Evolutionary conservation across 2,797 vertebrate species (phyloP), one percentile per base, ranked within the genome.

Genomic region (Sarcophilus harrisii): DNA sequence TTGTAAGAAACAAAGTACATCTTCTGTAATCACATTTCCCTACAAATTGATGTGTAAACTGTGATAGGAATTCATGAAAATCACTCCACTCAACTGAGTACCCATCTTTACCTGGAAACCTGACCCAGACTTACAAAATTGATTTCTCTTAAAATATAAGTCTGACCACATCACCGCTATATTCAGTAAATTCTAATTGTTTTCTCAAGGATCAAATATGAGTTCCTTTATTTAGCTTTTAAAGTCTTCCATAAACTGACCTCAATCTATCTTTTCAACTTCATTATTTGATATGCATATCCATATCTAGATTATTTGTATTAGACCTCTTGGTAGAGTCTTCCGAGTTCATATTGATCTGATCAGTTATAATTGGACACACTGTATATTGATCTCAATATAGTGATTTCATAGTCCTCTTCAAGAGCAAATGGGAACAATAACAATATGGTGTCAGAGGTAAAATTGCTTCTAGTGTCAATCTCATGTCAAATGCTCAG

Each of bases 31-130:
- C n/a, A 91, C 90, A 95, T 95, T 97, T 96, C 96, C 91, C 60
- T 95, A 91, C 89, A 90, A 87, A 90, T 96, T 21, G 87, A 94
- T 96, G 94, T 93, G 52, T 96, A 92, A 96, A 95, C 57, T 95
- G 58, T 38, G 96, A 96, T 90, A 62, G 92, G 90, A 92, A 28
- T 62, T 94, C 92, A 58, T 92, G 90, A 96, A 93, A 95, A 90
- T 90, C 92, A 94, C 10, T 93, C 52, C 92, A 94, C 16, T 94
- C 30, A 58, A 91, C 3, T 49, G 87, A 90, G 96, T 66, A 91
- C 27, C 93, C 92, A 62, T 54, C n/a, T 96, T 30, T 96, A 62
- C 57, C 38, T 95, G 16, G 91, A 97, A 94, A 95, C 94, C 32
- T 90, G 93, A 90, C 18, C 92, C 30, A 89, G 92, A 81, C 9